These are phyloP conservation scores for Operophtera brumata DNA, from an alignment of 2,888 invertebrate genomes.

Conservation along the genomic window DNA sequence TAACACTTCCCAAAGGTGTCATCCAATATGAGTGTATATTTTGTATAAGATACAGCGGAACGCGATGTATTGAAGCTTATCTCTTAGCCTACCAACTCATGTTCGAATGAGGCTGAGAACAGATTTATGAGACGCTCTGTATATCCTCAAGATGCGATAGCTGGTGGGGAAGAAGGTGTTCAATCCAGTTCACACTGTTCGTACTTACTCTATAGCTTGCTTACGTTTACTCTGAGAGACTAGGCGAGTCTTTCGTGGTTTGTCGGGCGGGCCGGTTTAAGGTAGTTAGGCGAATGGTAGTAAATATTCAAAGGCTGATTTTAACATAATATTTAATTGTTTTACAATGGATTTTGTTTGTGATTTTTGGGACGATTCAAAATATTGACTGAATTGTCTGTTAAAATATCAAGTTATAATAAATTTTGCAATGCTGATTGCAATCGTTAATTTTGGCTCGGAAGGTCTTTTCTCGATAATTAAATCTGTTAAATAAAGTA, in stretches of 20 bases:
- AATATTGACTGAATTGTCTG: constrained; percentile 6
- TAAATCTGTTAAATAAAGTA: constrained; percentile 17
- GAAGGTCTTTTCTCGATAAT: constrained; percentile 5
- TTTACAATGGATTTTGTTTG: constrained; percentile 41
- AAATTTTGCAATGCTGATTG: constrained; percentile 10
- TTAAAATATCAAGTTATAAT: constrained; percentile 31
- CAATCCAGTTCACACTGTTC: background rate
- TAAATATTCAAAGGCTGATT: constrained; percentile 68
- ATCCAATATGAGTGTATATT: no score
- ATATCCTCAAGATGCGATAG: background rate
- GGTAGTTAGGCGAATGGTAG: constrained; percentile 55
- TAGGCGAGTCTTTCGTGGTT: constrained; percentile 34
- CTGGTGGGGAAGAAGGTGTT: background rate
- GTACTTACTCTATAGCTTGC: background rate
- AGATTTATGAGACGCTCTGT: no score
- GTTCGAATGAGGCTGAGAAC: no score
- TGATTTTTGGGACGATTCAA: constrained; percentile 19
- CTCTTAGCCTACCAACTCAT: no score
- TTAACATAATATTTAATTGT: constrained; percentile 56
- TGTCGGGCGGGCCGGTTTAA: constrained; percentile 33
- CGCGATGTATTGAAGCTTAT: no score
- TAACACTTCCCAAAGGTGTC: no score
- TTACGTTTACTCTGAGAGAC: constrained; percentile 3
- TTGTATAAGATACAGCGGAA: no score
- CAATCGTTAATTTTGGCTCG: constrained; percentile 13